Conservation (phyloP, 2,113 vertebrate species). For the Upupa epops region DNA sequence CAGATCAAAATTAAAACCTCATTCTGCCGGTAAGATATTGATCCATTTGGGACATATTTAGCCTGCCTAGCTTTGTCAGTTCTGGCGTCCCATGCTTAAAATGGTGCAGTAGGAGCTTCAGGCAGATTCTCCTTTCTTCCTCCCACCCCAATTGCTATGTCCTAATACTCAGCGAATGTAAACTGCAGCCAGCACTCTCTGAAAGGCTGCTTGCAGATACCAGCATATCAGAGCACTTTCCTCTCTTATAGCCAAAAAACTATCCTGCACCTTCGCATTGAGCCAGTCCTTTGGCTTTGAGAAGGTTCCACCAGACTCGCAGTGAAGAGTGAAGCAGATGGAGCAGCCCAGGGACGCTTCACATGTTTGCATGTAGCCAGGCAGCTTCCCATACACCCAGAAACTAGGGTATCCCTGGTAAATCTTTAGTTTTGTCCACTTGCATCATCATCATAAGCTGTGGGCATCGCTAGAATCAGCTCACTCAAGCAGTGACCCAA, state of each 20-base stretch:
- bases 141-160: slow-evolving; percentile 5
- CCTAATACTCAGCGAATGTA: neutral
- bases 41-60: neutral
- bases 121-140: neutral
- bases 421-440: neutral
- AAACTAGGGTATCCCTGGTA: neutral
- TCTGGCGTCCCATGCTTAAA: neutral
- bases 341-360: neutral
- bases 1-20: slow-evolving; percentile 1
- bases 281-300: neutral
- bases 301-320: neutral
- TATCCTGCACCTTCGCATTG: neutral
- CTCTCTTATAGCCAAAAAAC: neutral
- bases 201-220: neutral
- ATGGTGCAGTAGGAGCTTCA: neutral
- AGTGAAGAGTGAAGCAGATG: neutral
- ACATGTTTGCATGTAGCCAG: neutral
- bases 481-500: neutral
- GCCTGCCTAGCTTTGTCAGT: neutral
- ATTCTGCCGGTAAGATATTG: neutral
- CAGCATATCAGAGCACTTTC: neutral
- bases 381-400: neutral
- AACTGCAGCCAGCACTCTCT: slow-evolving; percentile 18
- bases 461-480: neutral
- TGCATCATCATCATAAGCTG: neutral